Percentiles rank a stretch among this genome's conserved stretches.
Conservation (phyloP, 2,113 vertebrate species). For the Rhinichthys klamathensis region DNA sequence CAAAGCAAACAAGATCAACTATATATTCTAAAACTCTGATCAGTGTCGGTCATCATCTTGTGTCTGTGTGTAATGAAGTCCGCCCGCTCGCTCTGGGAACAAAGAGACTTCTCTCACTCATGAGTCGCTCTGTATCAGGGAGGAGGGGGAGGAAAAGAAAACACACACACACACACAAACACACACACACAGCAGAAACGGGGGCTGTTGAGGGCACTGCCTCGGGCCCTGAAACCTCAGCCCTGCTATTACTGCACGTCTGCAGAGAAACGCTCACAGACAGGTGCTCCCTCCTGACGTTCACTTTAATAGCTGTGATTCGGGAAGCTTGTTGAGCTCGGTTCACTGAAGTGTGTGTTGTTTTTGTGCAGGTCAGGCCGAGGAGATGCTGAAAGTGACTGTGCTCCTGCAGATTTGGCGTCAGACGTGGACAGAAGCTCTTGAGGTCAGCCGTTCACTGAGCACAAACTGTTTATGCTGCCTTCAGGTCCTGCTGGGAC, state of each 20-base stretch:
- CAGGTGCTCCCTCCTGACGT: conserved; percentile 14
- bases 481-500: conserved; percentile 12
- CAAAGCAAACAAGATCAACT: not conserved
- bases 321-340: not conserved
- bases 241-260: conserved; percentile 39
- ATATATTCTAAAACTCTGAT: not conserved
- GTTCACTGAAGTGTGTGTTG: not conserved
- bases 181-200: not conserved
- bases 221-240: conserved; percentile 45
- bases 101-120: conserved; percentile 15
- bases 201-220: conserved; percentile 36
- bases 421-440: conserved; percentile 20
- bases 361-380: conserved; percentile 2
- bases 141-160: conserved; percentile 25
- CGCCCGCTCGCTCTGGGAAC: not conserved
- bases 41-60: not conserved
- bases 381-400: not conserved
- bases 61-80: conserved; percentile 31
- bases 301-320: not conserved
- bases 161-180: not conserved
- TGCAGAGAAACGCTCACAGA: conserved; percentile 10
- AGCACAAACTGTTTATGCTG: conserved; percentile 7
- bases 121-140: not conserved
- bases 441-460: conserved; percentile 9
- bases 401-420: conserved; percentile 8